Evolutionary conservation across 2,113 vertebrate genomes (phyloP).

Genomic region (Pedionomus torquatus): DNA sequence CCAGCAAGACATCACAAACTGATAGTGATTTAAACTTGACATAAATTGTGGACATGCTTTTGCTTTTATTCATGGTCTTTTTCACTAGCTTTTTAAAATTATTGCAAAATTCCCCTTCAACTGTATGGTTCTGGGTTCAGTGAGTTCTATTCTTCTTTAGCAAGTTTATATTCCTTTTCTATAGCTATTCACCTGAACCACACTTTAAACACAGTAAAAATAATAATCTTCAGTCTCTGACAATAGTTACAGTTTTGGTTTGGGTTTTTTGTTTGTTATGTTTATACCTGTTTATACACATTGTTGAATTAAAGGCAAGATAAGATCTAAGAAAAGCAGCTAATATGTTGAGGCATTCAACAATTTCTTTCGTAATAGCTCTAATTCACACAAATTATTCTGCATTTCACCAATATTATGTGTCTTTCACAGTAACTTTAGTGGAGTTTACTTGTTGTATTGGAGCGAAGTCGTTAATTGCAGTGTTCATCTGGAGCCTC

Average conservation of each 20-base stretch:
- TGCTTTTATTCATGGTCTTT: not conserved
- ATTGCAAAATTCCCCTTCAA: not conserved
- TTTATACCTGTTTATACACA: slow-evolving; percentile 11
- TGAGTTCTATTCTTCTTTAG: not conserved
- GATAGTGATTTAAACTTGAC: not conserved
- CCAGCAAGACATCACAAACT: not conserved
- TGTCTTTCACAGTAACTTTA: not conserved
- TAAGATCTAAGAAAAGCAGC: slow-evolving; percentile 37
- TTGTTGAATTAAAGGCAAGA: not conserved
- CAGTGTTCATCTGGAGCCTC: not conserved
- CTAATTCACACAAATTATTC: not conserved
- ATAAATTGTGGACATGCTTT: not conserved
- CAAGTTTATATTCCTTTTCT: not conserved
- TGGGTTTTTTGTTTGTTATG: not conserved
- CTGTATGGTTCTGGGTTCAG: not conserved
- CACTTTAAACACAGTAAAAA: not conserved
- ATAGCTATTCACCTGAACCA: slow-evolving; percentile 2
- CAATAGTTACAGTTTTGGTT: not conserved
- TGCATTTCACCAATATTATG: not conserved
- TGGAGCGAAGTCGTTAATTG: not conserved
- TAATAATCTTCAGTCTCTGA: not conserved
- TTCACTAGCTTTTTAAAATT: not conserved
- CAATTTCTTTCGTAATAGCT: not conserved
- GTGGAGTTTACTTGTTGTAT: not conserved
- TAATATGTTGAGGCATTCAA: not conserved